A percentile compares a stretch with the other conserved stretches of the same genome.
Conservation (phyloP, 2,797 vertebrate species). For the Danio albolineatus region DNA sequence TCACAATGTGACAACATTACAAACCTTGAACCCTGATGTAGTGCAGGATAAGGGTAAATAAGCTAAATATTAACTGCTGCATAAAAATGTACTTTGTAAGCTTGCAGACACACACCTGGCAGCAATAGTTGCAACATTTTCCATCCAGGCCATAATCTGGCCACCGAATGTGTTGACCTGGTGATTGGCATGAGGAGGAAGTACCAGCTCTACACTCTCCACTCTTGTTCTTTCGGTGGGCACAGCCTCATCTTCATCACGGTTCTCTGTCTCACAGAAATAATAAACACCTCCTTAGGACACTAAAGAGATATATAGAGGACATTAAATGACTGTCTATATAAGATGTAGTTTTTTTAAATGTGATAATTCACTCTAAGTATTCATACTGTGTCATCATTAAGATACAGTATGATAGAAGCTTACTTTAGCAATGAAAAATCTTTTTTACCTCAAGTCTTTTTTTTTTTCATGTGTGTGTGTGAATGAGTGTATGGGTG, state of each 20-base stretch:
- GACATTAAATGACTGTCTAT: neutral
- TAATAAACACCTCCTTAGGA: slow-evolving; percentile 17
- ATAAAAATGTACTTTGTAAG: neutral
- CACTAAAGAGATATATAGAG: neutral
- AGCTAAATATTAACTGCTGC: slow-evolving; percentile 56
- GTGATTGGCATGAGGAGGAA: slow-evolving; percentile 94
- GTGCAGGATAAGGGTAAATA: neutral
- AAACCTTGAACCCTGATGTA: slow-evolving; percentile 50
- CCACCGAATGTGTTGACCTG: slow-evolving; percentile 95
- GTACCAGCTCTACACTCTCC: slow-evolving; percentile 93
- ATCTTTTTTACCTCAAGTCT: too few species aligned
- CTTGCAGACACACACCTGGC: slow-evolving; percentile 82
- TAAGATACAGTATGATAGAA: too few species aligned
- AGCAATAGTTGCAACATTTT: slow-evolving; percentile 93
- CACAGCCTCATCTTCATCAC: slow-evolving; percentile 70
- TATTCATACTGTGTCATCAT: neutral
- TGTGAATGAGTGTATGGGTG: too few species aligned
- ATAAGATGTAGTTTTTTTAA: neutral
- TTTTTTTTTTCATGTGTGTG: too few species aligned
- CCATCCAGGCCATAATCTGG: slow-evolving; percentile 99
- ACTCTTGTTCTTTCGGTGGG: slow-evolving; percentile 85
- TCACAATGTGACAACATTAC: slow-evolving; percentile 21
- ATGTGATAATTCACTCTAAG: neutral
- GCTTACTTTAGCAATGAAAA: too few species aligned
- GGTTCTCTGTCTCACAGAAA: slow-evolving; percentile 54